phyloP scores from a whole-genome alignment of 2,888 invertebrate genomes.

The Biston stratarius region DNA sequence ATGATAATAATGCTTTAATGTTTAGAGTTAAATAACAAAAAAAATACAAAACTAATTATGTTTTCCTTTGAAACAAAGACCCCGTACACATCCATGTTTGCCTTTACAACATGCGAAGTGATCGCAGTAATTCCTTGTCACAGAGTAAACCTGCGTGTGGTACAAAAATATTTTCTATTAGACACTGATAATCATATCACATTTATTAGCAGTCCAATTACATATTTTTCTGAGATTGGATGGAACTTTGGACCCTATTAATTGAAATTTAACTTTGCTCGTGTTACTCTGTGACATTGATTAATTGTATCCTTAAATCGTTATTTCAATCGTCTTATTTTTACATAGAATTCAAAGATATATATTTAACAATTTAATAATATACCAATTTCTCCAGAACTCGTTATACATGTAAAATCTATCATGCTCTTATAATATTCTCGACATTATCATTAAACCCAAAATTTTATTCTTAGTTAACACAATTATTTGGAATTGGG shows the following conservation, averaged over 20 bases:
- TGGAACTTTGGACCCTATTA: slow-evolving; percentile 85
- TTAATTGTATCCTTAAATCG: slow-evolving; percentile 60
- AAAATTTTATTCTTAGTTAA: slow-evolving; percentile 59
- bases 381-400: slow-evolving; percentile 72
- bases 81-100: slow-evolving; percentile 85
- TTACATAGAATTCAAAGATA: slow-evolving; percentile 74
- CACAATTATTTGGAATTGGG: slow-evolving; percentile 59
- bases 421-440: slow-evolving; percentile 72
- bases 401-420: slow-evolving; percentile 68
- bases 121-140: slow-evolving; percentile 62
- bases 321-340: slow-evolving; percentile 65
- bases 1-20: slow-evolving; percentile 36
- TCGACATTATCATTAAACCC: slow-evolving; percentile 69
- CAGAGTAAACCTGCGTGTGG: slow-evolving; percentile 73
- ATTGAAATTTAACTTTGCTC: slow-evolving; percentile 68
- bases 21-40: slow-evolving; percentile 48
- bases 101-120: slow-evolving; percentile 62
- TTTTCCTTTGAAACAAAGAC: slow-evolving; percentile 83
- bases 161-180: slow-evolving; percentile 74
- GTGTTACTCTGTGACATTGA: slow-evolving; percentile 77
- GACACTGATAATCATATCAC: slow-evolving; percentile 70
- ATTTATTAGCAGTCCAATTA: slow-evolving; percentile 76
- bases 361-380: slow-evolving; percentile 69
- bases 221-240: slow-evolving; percentile 75
- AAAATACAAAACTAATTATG: slow-evolving; percentile 76